These are phyloP conservation scores for Pseudochirops cupreus DNA, from an alignment of 2,797 vertebrate species.

Conservation along the genomic window DNA sequence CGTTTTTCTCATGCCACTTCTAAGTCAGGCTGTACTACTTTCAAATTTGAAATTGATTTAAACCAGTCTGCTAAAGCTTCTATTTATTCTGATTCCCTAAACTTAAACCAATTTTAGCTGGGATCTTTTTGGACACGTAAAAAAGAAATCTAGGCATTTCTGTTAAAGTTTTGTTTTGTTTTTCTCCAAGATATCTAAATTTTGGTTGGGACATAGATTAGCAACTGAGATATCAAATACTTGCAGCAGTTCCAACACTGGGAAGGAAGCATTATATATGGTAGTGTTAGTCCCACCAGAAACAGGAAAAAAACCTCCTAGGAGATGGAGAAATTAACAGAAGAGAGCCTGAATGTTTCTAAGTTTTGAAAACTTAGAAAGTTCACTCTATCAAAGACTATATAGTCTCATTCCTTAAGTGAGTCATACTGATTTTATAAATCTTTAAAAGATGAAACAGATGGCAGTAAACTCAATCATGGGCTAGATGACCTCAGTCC, in stretches of 20 bases:
- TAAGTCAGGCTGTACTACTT: background rate
- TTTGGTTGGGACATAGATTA: background rate
- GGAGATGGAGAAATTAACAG: background rate
- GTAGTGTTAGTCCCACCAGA: background rate
- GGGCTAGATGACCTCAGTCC: background rate
- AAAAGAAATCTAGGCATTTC: conserved; percentile 11
- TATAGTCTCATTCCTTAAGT: conserved; percentile 1
- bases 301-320: background rate
- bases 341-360: background rate
- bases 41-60: conserved; percentile 11
- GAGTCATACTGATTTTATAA: background rate
- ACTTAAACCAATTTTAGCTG: background rate
- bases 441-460: background rate
- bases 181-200: background rate
- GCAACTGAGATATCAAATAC: background rate
- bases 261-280: background rate
- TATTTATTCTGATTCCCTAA: conserved; percentile 42
- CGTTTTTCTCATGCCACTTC: background rate
- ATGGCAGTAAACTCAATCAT: background rate
- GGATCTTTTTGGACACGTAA: background rate
- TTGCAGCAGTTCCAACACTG: background rate
- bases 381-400: background rate
- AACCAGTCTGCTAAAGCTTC: conserved; percentile 22
- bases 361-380: background rate
- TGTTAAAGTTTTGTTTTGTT: background rate